phyloP scores from a whole-genome alignment of 2,797 vertebrate species.

The Perodicticus potto region DNA sequence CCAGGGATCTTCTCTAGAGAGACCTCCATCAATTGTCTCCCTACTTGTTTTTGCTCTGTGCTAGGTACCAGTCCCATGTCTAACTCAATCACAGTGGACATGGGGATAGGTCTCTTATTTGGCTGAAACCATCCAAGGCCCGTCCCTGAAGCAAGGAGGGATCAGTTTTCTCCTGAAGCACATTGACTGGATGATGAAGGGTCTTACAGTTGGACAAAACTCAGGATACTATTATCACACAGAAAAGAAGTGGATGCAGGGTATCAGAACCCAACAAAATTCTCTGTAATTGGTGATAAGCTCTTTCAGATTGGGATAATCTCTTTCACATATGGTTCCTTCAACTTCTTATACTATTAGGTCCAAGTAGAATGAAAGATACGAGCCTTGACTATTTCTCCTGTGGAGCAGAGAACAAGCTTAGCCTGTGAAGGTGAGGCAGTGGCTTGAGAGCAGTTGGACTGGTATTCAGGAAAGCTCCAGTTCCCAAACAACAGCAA shows the following conservation, averaged over 20 bases:
- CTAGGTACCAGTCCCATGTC: not conserved
- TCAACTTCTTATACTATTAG: not conserved
- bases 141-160: not conserved
- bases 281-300: not conserved
- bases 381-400: not conserved
- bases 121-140: not conserved
- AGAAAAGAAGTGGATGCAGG: not conserved
- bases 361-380: not conserved
- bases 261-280: not conserved
- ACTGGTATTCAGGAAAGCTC: not conserved
- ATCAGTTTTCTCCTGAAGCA: not conserved
- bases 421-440: not conserved
- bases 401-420: not conserved
- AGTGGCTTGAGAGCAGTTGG: not conserved
- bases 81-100: not conserved
- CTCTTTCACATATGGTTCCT: not conserved
- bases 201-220: constrained; percentile 1
- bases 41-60: not conserved
- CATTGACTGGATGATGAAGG: not conserved
- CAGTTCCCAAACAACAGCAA: not conserved
- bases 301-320: not conserved
- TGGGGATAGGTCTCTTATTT: not conserved
- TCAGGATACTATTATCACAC: not conserved
- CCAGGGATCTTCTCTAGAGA: not conserved
- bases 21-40: not conserved